Evolutionary conservation across 2,113 vertebrate genomes (phyloP), one percentile per base, ranked within the genome.

Genomic region (Myotis yumanensis): DNA sequence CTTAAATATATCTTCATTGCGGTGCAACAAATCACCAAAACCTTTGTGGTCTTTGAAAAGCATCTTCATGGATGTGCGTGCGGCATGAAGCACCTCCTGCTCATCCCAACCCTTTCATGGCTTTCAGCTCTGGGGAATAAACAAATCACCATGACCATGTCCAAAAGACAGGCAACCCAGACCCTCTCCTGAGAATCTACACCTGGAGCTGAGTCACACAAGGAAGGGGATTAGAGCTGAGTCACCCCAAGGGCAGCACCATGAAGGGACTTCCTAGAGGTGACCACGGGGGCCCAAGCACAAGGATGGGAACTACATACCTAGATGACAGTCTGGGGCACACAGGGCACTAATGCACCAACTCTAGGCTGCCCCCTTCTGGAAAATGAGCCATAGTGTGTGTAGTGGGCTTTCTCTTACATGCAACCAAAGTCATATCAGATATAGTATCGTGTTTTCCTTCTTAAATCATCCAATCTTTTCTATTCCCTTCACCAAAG

Each of bases 291-390:
- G 1, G 30, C 11, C 12, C 40, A 85, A 7, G 23, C 11, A 52
- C 25, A 37, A 37, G 48, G 37, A 87, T 23, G 25, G 35, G 79
- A 73, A 72, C 23, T 9, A 18, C 3, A 0, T 5, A 40, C 20
- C 12, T 0, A 20, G 23, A 11, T 4, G 37, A 16, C 15, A 30
- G 25, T 15, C 71, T 37, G 12, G 28, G 9, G 20, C 3, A 18
- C 12, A 11, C 30, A 0, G 18, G 51, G 32, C 2, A 2, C 76
- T 17, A 3, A 23, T 0, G 2, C 4, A 10, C 43, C 54, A 37
- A 51, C 4, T 2, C 71, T 8, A 17, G 40, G 28, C 30, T 68
- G 25, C 23, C 20, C 11, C 1, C 15, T 48, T 37, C 46, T 4
- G 48, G 25, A 90, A 81, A 79, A 20, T 7, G 25, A 86, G 76